Percentiles rank a stretch among this genome's conserved stretches.
phyloP scores from a whole-genome alignment of 2,113 vertebrate species.

The Nothobranchius kuhntae region DNA sequence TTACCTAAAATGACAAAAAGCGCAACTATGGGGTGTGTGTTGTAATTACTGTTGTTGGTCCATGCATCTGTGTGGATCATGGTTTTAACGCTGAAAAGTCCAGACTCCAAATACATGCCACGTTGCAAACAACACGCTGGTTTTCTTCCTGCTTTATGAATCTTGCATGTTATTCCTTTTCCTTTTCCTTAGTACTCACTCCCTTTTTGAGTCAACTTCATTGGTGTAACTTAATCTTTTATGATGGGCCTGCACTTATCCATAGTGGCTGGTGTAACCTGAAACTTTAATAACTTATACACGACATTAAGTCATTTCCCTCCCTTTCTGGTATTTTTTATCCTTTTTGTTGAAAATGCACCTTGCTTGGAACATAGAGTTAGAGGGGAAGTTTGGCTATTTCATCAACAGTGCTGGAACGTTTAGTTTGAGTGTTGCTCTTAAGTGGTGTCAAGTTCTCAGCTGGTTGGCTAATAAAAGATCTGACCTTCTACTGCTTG shows the following conservation, averaged over 20 bases:
- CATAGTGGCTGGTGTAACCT: conserved; percentile 32
- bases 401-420: background rate
- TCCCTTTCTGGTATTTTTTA: conserved; percentile 14
- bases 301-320: conserved; percentile 16
- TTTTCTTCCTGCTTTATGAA: conserved; percentile 51
- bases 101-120: conserved; percentile 54
- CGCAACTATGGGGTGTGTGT: background rate
- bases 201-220: conserved; percentile 44
- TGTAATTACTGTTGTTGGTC: conserved; percentile 29
- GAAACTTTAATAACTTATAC: conserved; percentile 55
- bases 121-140: conserved; percentile 47
- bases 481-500: background rate
- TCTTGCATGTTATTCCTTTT: conserved; percentile 57
- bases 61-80: background rate
- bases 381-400: background rate
- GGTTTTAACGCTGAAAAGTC: background rate
- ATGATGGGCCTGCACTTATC: conserved; percentile 47
- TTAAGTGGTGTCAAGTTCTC: background rate
- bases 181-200: conserved; percentile 14
- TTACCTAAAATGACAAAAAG: conserved; percentile 8
- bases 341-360: conserved; percentile 8
- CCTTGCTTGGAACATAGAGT: background rate
- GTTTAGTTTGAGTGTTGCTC: background rate
- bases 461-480: background rate
- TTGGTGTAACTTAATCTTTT: conserved; percentile 58